Evolutionary conservation across 2,888 invertebrate genomes (phyloP).

Genomic region (Cristatella mucedo): DNA sequence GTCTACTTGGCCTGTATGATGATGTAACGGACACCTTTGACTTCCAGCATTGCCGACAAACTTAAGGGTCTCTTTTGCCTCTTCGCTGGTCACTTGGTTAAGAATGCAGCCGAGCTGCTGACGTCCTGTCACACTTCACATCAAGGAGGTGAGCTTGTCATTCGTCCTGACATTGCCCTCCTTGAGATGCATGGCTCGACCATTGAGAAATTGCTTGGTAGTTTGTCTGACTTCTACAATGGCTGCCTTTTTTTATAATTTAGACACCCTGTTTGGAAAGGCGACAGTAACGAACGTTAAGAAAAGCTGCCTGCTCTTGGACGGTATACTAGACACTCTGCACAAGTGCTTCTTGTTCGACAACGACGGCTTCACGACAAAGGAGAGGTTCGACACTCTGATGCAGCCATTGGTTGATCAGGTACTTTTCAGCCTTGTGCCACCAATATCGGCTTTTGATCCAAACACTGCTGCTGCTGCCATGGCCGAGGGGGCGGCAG

Average conservation of each 20-base stretch:
- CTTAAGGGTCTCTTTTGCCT: constrained; percentile 71
- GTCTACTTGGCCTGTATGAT: too few species aligned
- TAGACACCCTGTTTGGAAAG: too few species aligned
- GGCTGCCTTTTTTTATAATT: too few species aligned
- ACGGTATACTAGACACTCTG: constrained; percentile 58
- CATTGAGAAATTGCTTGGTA: too few species aligned
- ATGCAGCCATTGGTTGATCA: constrained; percentile 78
- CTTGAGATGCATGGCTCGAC: too few species aligned
- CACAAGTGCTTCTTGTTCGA: constrained; percentile 64
- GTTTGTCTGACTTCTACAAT: too few species aligned
- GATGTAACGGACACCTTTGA: too few species aligned
- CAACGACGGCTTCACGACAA: constrained; percentile 64
- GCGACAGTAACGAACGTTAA: too few species aligned
- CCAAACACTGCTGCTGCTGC: too few species aligned
- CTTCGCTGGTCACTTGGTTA: constrained; percentile 71
- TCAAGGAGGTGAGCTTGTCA: constrained; percentile 10
- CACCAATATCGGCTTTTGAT: too few species aligned
- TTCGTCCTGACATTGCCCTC: too few species aligned
- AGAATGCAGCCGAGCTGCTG: constrained; percentile 57
- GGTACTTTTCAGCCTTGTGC: constrained; percentile 27
- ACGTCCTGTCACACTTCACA: constrained; percentile 18
- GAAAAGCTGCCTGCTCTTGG: constrained; percentile 49
- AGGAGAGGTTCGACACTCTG: constrained; percentile 64
- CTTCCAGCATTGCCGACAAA: constrained; percentile 54
- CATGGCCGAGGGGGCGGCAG: background rate